A percentile compares a stretch with the other conserved stretches of the same genome.
Conservation (phyloP, 1,140 invertebrate genomes). For the Elymnias hypermnestra region DNA sequence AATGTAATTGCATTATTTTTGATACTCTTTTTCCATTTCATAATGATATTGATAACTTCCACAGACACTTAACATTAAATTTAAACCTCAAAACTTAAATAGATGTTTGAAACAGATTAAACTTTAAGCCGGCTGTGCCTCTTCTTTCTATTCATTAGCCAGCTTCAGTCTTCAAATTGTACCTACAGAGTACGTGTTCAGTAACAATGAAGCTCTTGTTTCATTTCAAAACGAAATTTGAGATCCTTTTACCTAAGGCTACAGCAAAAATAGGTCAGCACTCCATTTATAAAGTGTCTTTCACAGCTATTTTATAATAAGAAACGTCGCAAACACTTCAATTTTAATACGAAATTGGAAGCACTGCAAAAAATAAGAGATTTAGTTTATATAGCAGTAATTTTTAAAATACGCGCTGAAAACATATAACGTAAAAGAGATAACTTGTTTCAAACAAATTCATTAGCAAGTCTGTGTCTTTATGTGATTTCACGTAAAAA, state of each 20-base stretch:
- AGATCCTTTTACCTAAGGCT: constrained; percentile 16
- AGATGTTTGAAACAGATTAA: neutral
- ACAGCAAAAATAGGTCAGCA: constrained; percentile 21
- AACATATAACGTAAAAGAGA: too few relatives aligned
- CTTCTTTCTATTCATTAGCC: neutral
- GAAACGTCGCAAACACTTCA: constrained; percentile 22
- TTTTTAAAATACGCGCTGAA: too few relatives aligned
- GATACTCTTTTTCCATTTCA: too few relatives aligned
- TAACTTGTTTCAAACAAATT: too few relatives aligned
- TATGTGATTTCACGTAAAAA: too few relatives aligned
- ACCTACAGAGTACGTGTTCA: constrained; percentile 9
- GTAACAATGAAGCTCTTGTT: constrained; percentile 11
- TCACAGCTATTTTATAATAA: constrained; percentile 23
- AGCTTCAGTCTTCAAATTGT: constrained; percentile 1
- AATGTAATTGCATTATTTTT: too few relatives aligned
- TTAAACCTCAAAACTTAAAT: neutral
- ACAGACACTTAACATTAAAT: too few relatives aligned
- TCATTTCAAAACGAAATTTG: constrained; percentile 17
- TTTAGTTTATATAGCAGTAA: neutral
- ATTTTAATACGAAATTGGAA: constrained; percentile 3
- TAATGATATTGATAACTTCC: too few relatives aligned
- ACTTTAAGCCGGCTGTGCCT: neutral
- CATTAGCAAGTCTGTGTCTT: too few relatives aligned
- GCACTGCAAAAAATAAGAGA: constrained; percentile 3
- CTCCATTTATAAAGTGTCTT: constrained; percentile 26